A percentile compares a stretch with the other conserved stretches of the same genome.
Conservation (phyloP, 2,797 vertebrate genomes). For the Echiichthys vipera region DNA sequence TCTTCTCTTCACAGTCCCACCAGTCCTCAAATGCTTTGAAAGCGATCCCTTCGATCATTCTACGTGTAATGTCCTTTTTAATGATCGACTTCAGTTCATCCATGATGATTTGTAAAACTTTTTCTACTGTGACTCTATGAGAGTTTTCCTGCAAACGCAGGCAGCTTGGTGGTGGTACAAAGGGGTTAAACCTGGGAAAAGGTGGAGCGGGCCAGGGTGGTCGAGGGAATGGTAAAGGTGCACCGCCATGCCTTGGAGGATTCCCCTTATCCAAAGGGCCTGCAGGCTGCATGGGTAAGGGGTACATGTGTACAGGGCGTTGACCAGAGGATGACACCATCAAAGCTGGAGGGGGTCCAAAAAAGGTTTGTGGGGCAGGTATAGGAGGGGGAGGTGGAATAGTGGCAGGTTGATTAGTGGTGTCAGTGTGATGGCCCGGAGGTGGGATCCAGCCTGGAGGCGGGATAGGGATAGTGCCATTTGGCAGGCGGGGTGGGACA, state of each 20-base stretch:
- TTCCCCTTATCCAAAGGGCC: constrained; percentile 87
- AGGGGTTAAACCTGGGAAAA: constrained; percentile 91
- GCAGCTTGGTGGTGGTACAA: constrained; percentile 90
- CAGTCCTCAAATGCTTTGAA: constrained; percentile 95
- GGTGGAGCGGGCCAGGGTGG: constrained; percentile 85
- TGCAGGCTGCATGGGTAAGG: constrained; percentile 82
- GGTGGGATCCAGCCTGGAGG: constrained; percentile 86
- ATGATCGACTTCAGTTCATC: constrained; percentile 94
- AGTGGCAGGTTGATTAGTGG: no score
- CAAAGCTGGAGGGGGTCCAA: constrained; percentile 86
- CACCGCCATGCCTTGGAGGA: constrained; percentile 4
- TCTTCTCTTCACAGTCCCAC: constrained; percentile 93
- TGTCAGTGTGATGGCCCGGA: constrained; percentile 74
- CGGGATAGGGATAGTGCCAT: constrained; percentile 77
- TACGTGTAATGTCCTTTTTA: constrained; percentile 93
- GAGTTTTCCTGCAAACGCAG: constrained; percentile 83
- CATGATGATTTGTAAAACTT: constrained; percentile 89
- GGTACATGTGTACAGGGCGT: constrained; percentile 85
- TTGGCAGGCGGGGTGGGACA: constrained; percentile 66
- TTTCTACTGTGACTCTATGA: constrained; percentile 90
- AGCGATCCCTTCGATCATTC: constrained; percentile 94
- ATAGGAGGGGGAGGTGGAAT: constrained; percentile 85
- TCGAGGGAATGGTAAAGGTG: constrained; percentile 64
- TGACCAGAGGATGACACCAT: constrained; percentile 77
- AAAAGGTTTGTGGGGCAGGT: constrained; percentile 77